Conservation (phyloP, 2,797 vertebrate genomes). For the Ciconia nigra region DNA sequence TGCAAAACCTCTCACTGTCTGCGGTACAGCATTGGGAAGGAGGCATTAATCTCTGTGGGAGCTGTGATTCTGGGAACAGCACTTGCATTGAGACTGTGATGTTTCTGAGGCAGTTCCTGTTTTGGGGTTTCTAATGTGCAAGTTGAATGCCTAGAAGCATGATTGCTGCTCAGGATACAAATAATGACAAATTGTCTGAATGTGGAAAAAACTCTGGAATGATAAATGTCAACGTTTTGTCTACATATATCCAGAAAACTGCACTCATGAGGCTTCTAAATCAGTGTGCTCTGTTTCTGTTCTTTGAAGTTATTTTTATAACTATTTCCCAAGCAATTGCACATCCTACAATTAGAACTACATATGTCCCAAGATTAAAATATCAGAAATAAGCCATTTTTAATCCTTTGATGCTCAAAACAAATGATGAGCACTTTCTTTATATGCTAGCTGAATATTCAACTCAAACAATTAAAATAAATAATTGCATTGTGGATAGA, state of each 20-base stretch:
- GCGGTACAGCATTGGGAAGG: neutral
- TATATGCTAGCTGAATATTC: neutral
- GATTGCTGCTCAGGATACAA: neutral
- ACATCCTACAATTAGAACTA: conserved; percentile 2
- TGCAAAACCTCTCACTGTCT: neutral
- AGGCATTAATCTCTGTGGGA: neutral
- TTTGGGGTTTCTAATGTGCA: neutral
- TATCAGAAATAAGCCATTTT: conserved; percentile 46
- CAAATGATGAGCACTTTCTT: neutral
- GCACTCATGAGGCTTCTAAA: neutral
- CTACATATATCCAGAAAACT: neutral
- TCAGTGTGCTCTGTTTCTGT: neutral
- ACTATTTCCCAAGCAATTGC: conserved; percentile 16
- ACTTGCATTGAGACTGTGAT: neutral
- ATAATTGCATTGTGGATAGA: neutral
- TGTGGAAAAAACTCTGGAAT: neutral
- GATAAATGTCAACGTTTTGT: conserved; percentile 14
- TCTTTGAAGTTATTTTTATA: conserved; percentile 36
- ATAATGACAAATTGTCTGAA: neutral
- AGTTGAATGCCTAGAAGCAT: neutral
- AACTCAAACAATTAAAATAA: neutral
- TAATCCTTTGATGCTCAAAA: neutral
- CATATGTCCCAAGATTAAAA: conserved; percentile 52
- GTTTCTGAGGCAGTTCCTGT: neutral
- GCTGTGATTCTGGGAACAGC: neutral